These are phyloP conservation scores for Scophthalmus maximus DNA, from an alignment of 2,113 vertebrate genomes.

Conservation along the genomic window DNA sequence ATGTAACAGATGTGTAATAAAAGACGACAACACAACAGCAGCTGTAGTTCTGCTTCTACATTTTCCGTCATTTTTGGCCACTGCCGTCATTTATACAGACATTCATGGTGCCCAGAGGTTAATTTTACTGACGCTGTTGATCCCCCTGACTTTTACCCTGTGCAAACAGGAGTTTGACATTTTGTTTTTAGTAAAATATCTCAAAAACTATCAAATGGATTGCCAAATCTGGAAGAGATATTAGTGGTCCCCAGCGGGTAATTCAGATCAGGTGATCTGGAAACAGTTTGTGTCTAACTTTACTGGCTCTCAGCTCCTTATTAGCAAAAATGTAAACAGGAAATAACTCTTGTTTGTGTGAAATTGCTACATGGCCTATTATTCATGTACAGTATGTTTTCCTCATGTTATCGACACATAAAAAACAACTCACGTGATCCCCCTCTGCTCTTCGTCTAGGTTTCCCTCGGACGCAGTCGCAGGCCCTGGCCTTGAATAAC, in stretches of 20 bases:
- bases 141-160: too few species aligned
- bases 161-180: too few species aligned
- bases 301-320: neutral
- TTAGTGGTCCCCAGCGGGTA: too few species aligned
- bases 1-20: neutral
- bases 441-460: slow-evolving; percentile 75
- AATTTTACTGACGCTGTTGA: neutral
- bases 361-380: too few species aligned
- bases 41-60: neutral
- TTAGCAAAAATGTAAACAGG: slow-evolving; percentile 3
- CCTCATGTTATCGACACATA: neutral
- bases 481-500: slow-evolving; percentile 88
- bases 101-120: neutral
- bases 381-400: too few species aligned
- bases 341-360: too few species aligned
- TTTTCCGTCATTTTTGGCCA: neutral
- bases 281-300: neutral
- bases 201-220: neutral
- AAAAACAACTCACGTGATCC: neutral
- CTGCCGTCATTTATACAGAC: neutral
- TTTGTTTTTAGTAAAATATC: too few species aligned
- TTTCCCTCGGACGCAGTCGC: slow-evolving; percentile 90
- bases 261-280: slow-evolving; percentile 10
- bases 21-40: neutral
- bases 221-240: too few species aligned